phyloP scores from a whole-genome alignment of 2,113 vertebrate genomes.

The Ophthalmolycus amberensis region DNA sequence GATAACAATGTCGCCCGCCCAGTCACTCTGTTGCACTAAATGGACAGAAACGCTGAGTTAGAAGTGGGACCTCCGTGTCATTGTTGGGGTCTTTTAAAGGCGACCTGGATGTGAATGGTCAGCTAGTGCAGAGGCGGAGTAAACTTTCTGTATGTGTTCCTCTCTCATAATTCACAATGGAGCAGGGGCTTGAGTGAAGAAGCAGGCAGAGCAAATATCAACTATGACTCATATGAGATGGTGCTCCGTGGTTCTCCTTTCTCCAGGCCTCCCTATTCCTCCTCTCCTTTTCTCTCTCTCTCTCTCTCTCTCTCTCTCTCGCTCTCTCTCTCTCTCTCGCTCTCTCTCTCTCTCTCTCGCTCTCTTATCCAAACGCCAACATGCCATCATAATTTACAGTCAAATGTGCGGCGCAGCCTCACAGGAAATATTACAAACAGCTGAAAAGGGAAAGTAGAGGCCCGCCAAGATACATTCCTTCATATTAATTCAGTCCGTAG shows the following conservation, averaged over 20 bases:
- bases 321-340: background rate
- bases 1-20: background rate
- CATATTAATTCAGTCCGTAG: constrained; percentile 6
- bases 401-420: constrained; percentile 55
- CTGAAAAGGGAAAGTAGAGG: constrained; percentile 53
- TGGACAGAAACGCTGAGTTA: background rate
- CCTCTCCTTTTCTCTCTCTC: background rate
- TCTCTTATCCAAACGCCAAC: constrained; percentile 31
- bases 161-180: background rate
- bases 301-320: background rate
- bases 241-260: constrained; percentile 20
- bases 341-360: background rate
- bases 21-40: background rate
- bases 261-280: constrained; percentile 22
- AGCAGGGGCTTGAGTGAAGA: background rate
- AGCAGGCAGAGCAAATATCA: background rate
- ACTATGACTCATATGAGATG: background rate
- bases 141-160: background rate
- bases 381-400: constrained; percentile 52
- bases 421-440: constrained; percentile 63
- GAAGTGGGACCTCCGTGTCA: background rate
- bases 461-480: constrained; percentile 53
- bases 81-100: background rate
- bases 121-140: background rate
- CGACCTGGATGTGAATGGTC: constrained; percentile 23